These are phyloP conservation scores for Mactra quadrangularis DNA, from an alignment of 1,140 invertebrate species.

Conservation along the genomic window DNA sequence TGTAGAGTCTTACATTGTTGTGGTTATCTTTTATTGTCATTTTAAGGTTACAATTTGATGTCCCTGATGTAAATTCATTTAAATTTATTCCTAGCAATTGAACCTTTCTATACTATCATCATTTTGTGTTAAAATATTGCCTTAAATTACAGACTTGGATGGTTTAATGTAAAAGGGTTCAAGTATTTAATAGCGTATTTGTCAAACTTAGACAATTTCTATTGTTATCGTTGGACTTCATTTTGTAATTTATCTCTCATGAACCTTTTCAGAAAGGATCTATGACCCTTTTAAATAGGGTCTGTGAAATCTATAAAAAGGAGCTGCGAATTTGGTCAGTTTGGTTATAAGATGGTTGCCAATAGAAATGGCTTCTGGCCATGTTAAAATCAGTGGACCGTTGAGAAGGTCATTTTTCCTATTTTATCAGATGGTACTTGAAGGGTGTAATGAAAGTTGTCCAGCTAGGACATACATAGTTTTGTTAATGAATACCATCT, in stretches of 20 bases:
- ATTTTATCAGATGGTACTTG: too few relatives aligned
- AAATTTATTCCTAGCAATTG: slow-evolving; percentile 47
- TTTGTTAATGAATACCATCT: slow-evolving; percentile 15
- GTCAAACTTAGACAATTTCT: slow-evolving; percentile 44
- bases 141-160: slow-evolving; percentile 18
- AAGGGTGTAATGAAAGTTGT: slow-evolving; percentile 9
- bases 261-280: background rate
- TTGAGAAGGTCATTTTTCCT: too few relatives aligned
- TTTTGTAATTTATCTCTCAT: slow-evolving; percentile 34
- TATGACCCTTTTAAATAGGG: background rate
- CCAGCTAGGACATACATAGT: slow-evolving; percentile 7
- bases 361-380: too few relatives aligned
- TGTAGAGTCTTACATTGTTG: too few relatives aligned
- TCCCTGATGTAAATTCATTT: slow-evolving; percentile 21
- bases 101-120: slow-evolving; percentile 33
- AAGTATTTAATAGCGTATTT: slow-evolving; percentile 44
- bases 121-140: slow-evolving; percentile 52
- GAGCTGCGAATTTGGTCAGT: too few relatives aligned
- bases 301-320: background rate
- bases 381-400: too few relatives aligned
- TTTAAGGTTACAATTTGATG: background rate
- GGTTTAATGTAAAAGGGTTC: slow-evolving; percentile 23
- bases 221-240: background rate
- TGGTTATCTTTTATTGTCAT: too few relatives aligned
- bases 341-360: too few relatives aligned